Conservation (phyloP, 2,888 invertebrate genomes). For the Melieria omissa region DNA sequence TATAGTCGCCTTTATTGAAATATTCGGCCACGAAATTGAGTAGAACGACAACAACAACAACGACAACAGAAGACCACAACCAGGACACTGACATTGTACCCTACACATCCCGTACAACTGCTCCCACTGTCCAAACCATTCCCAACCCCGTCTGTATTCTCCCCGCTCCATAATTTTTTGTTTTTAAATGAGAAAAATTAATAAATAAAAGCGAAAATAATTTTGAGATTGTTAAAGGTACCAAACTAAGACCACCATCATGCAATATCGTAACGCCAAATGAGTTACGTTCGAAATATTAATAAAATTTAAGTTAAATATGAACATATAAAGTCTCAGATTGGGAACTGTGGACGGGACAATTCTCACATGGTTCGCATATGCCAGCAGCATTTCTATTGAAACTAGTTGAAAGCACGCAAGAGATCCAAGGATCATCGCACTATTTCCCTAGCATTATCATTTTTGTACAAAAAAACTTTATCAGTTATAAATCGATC, state of each 20-base stretch:
- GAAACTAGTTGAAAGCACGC: neutral
- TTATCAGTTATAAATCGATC: neutral
- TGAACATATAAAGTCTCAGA: conserved; percentile 70
- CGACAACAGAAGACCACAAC: conserved; percentile 15
- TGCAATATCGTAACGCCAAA: no score
- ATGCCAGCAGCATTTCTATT: conserved; percentile 50
- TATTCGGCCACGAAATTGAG: neutral
- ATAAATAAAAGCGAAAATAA: conserved; percentile 45
- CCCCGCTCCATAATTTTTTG: conserved; percentile 12
- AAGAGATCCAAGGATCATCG: neutral
- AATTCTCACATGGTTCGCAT: conserved; percentile 75
- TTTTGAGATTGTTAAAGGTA: conserved; percentile 49
- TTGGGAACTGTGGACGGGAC: conserved; percentile 83
- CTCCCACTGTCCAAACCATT: neutral
- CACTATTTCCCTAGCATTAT: no score
- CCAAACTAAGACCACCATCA: no score
- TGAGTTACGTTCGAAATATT: neutral
- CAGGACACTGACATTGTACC: conserved; percentile 43
- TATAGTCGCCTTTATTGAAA: no score
- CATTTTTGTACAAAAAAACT: neutral
- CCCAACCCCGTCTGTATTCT: conserved; percentile 14
- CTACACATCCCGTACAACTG: conserved; percentile 9
- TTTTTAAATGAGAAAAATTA: conserved; percentile 38
- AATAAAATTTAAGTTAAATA: conserved; percentile 27
- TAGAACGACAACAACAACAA: neutral